Evolutionary conservation across 2,888 invertebrate species (phyloP).

Genomic region (Chrysolina oricalcia): DNA sequence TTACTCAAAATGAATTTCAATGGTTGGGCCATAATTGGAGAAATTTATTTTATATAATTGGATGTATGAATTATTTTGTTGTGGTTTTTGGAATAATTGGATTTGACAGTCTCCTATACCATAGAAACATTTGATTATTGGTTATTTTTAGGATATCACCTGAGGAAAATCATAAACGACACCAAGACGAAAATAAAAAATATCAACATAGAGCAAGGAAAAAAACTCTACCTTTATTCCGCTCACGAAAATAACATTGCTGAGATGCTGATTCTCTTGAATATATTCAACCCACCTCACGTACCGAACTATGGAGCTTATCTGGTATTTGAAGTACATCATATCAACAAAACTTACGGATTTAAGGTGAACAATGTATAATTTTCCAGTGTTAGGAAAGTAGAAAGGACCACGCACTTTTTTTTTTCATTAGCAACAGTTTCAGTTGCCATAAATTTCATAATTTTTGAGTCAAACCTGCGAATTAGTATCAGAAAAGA

Average conservation of each 20-base stretch:
- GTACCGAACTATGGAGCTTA: conserved; percentile 67
- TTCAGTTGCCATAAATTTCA: no score
- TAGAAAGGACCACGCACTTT: no score
- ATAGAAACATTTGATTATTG: background rate
- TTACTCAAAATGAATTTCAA: no score
- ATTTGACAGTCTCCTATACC: no score
- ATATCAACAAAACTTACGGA: conserved; percentile 55
- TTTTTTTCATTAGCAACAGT: no score
- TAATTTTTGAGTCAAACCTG: no score
- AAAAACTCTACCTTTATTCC: conserved; percentile 67
- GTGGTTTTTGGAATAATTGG: no score
- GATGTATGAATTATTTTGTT: background rate
- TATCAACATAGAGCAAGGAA: conserved; percentile 21
- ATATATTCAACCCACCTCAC: conserved; percentile 70
- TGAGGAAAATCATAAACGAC: conserved; percentile 58
- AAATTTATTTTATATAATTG: no score
- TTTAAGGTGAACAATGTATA: conserved; percentile 57
- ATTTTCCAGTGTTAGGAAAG: no score
- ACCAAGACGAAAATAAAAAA: conserved; percentile 50
- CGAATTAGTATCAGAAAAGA: no score
- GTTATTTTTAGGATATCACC: conserved; percentile 59
- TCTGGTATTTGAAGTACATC: conserved; percentile 66
- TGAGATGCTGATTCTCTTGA: conserved; percentile 70
- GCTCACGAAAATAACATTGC: conserved; percentile 75
- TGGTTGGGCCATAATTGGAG: no score